Conservation (phyloP, 2,113 vertebrate genomes). For the Crotophaga sulcirostris region DNA sequence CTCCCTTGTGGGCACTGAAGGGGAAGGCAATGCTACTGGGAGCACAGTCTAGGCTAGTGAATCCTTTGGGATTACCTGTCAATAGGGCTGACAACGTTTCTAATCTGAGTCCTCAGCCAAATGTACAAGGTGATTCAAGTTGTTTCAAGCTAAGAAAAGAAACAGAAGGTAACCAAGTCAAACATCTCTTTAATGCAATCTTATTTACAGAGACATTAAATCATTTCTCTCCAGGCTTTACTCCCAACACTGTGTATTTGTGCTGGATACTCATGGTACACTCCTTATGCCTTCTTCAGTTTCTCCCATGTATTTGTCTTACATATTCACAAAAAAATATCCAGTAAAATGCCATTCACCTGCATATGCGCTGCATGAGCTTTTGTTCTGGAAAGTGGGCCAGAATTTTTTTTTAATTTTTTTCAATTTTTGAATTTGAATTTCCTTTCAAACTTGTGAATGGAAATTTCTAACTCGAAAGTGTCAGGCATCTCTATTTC, state of each 20-base stretch:
- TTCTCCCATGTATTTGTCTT: neutral
- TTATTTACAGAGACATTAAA: neutral
- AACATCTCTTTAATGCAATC: neutral
- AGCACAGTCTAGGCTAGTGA: neutral
- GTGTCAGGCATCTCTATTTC: neutral
- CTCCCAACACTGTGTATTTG: neutral
- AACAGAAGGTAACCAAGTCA: neutral
- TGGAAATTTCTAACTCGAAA: neutral
- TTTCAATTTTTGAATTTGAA: too few relatives aligned
- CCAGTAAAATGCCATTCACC: neutral
- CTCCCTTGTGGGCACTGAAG: rapidly evolving
- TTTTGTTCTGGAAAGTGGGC: neutral
- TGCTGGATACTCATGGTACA: neutral
- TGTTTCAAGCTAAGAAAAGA: neutral
- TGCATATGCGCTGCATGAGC: rapidly evolving
- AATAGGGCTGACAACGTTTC: neutral
- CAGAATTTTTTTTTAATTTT: too few relatives aligned
- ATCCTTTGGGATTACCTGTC: neutral
- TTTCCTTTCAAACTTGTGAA: too few relatives aligned
- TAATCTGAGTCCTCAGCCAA: neutral
- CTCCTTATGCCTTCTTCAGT: neutral
- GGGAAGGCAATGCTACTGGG: neutral
- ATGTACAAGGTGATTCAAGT: neutral
- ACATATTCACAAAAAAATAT: neutral
- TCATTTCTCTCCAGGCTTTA: neutral